A percentile compares a stretch with the other conserved stretches of the same genome.
Conservation (phyloP, 1,140 invertebrate genomes). For the Pseudachorutes palmiensis region DNA sequence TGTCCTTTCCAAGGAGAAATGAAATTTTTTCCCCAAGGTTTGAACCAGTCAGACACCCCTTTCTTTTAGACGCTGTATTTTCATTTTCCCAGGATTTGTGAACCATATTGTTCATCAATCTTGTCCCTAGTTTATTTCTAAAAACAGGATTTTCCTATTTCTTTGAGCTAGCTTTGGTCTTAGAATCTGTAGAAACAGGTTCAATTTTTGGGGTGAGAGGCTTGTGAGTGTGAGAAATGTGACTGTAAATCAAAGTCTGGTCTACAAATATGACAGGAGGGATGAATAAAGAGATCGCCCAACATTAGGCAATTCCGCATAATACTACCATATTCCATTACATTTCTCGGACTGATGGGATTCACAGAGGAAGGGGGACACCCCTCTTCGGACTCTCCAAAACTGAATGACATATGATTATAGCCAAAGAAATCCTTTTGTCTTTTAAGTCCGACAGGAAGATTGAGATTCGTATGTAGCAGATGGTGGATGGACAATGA, state of each 20-base stretch:
- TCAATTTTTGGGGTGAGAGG: no score
- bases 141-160: neutral
- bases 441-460: neutral
- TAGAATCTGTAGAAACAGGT: no score
- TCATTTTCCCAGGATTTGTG: no score
- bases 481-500: neutral
- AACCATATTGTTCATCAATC: neutral
- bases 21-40: no score
- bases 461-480: neutral
- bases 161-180: neutral
- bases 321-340: neutral
- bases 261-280: slow-evolving; percentile 35
- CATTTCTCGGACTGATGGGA: no score
- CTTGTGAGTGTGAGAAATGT: slow-evolving; percentile 24
- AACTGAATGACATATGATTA: slow-evolving; percentile 2
- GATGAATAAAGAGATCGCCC: slow-evolving; percentile 29
- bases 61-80: slow-evolving; percentile 4
- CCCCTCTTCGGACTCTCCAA: no score
- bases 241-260: slow-evolving; percentile 31
- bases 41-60: no score
- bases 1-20: no score
- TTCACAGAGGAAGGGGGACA: no score
- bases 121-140: neutral
- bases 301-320: neutral
- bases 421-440: neutral